phyloP scores from a whole-genome alignment of 2,113 vertebrate species.

The Paralichthys olivaceus region DNA sequence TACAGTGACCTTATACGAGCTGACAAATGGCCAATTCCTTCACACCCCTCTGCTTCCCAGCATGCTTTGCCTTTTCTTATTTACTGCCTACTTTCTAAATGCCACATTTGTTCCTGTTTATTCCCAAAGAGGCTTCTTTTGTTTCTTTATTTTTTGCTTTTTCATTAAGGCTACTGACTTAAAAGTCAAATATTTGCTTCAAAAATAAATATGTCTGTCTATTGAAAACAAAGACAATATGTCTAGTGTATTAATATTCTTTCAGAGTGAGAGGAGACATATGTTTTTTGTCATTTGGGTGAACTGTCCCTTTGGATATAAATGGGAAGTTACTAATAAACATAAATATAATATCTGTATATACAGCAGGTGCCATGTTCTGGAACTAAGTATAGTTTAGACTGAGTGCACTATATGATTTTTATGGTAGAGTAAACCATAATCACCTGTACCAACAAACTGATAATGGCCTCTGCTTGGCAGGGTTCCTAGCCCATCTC shows the following conservation, averaged over 20 bases:
- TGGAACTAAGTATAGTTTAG: slow-evolving; percentile 45
- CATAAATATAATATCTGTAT: slow-evolving; percentile 27
- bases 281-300: background rate
- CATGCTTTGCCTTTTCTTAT: slow-evolving; percentile 64
- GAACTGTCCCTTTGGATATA: background rate
- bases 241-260: background rate
- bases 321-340: slow-evolving; percentile 13
- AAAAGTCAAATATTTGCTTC: slow-evolving; percentile 4
- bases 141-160: slow-evolving; percentile 3
- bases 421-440: slow-evolving; percentile 59
- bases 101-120: slow-evolving; percentile 74
- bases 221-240: background rate
- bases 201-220: background rate
- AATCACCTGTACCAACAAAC: slow-evolving; percentile 64
- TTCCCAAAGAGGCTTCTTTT: slow-evolving; percentile 43
- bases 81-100: slow-evolving; percentile 75
- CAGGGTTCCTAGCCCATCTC: slow-evolving; percentile 53
- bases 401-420: slow-evolving; percentile 46
- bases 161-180: slow-evolving; percentile 24
- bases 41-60: slow-evolving; percentile 48
- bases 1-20: slow-evolving; percentile 77
- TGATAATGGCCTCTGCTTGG: slow-evolving; percentile 50
- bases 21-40: slow-evolving; percentile 79
- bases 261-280: background rate
- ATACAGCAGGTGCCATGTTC: slow-evolving; percentile 9